These are phyloP conservation scores for Malacoraja senta DNA, from an alignment of 2,797 vertebrate species.

Conservation along the genomic window DNA sequence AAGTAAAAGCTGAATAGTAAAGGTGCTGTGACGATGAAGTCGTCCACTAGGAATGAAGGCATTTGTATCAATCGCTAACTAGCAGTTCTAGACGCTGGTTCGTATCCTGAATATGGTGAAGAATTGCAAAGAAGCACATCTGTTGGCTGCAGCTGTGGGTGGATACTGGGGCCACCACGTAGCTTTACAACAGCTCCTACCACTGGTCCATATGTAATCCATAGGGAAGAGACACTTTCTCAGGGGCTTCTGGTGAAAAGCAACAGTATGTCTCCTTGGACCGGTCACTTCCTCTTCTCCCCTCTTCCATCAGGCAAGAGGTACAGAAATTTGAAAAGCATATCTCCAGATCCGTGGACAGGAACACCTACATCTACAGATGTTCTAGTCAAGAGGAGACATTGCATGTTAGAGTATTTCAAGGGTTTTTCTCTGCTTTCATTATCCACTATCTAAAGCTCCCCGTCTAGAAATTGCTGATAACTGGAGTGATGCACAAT, in stretches of 20 bases:
- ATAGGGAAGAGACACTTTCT: not conserved
- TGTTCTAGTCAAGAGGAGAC: not conserved
- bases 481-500: too few species aligned
- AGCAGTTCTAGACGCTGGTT: not conserved
- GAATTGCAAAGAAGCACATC: not conserved
- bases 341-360: too few species aligned
- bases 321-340: too few species aligned
- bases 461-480: too few species aligned
- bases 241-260: not conserved
- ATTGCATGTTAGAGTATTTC: not conserved
- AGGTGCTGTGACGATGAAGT: not conserved
- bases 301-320: too few species aligned
- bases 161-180: not conserved
- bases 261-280: not conserved
- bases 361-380: not conserved
- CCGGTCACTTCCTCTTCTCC: too few species aligned
- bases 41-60: not conserved
- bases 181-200: not conserved
- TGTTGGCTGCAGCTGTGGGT: not conserved
- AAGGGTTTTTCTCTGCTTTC: not conserved
- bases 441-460: not conserved
- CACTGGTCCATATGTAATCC: not conserved
- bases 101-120: not conserved
- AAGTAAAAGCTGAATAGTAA: not conserved
- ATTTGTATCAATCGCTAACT: not conserved